These are phyloP conservation scores for Cetonia aurata DNA, from an alignment of 2,888 invertebrate genomes.

Conservation along the genomic window DNA sequence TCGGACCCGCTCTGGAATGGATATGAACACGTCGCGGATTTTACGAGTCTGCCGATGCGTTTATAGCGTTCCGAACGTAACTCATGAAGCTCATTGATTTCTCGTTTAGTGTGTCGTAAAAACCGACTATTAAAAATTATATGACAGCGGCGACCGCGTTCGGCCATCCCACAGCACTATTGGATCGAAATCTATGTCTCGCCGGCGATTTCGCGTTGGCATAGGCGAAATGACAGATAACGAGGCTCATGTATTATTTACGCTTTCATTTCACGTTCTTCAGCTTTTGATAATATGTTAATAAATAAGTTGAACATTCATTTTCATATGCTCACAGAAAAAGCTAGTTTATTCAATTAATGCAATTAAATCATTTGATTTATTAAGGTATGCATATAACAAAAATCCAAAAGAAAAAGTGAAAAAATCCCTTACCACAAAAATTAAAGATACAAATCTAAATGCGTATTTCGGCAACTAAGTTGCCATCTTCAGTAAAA, in stretches of 20 bases:
- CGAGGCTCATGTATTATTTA: constrained; percentile 5
- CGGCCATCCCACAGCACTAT: not conserved
- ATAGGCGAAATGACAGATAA: constrained; percentile 2
- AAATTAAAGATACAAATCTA: no score
- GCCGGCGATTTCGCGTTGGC: not conserved
- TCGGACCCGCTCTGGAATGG: constrained; percentile 4
- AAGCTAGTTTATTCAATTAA: no score
- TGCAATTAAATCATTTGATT: no score
- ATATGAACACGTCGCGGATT: constrained; percentile 55
- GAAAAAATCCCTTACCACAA: no score
- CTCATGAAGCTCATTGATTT: constrained; percentile 52
- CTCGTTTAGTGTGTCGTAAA: constrained; percentile 52
- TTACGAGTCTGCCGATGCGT: constrained; percentile 54
- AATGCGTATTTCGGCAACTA: no score
- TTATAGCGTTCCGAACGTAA: constrained; percentile 50
- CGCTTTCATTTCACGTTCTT: not conserved
- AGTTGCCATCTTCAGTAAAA: no score
- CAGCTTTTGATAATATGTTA: no score
- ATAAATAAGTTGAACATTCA: no score
- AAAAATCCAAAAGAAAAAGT: no score
- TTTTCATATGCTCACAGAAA: no score
- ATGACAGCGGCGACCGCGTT: constrained; percentile 36
- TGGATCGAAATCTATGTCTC: not conserved
- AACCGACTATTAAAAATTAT: constrained; percentile 52
- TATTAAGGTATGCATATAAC: no score